Evolutionary conservation across 2,113 vertebrate species (phyloP), one percentile per base, ranked within the genome.

Genomic region (Anoura caudifer): DNA sequence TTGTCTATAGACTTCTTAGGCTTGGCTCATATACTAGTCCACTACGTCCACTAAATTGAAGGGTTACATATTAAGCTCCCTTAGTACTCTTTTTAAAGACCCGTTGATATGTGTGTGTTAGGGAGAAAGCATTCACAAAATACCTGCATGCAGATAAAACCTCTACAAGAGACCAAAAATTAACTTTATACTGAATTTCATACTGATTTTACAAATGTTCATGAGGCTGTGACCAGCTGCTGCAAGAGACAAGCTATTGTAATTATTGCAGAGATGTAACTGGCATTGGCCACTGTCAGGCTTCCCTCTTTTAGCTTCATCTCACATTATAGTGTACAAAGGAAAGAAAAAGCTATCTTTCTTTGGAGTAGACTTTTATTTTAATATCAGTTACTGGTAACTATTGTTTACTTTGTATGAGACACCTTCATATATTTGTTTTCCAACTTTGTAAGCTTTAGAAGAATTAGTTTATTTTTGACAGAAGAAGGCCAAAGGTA

Each of bases 161-260:
- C 38, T 77, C 59, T 59, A 87, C 10, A 56, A 65, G 84, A 33
- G 7, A 75, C 10, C 8, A 63, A 94, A 80, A 89, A 75, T 43
- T 63, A 69, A 47, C 65, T 84, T 91, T 41, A 41, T 88, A 52
- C 41, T 91, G 70, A 88, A 81, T 91, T 94, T 89, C 88, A 86
- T 50, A 69, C 33, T 85, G 1, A 86, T 31, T 80, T 93, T 54
- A 72, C 8, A 83, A n/a, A 79, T 95, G 81, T 41, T 65, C 70
- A 59, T 33, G 47, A 8, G 24, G 5, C 45, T 87, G 2, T 59
- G 38, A 72, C 52, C 33, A 90, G 45, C n/a, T 72, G 52, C 28
- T 56, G 6, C 15, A 22, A 26, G 38, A 65, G 69, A 43, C 36
- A 28, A 43, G 13, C 17, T 87, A 63, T 75, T 95, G 83, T 28